Percentiles rank a stretch among this genome's conserved stretches.
Conservation (phyloP, 2,888 invertebrate species). For the Yponomeuta plumbellus region DNA sequence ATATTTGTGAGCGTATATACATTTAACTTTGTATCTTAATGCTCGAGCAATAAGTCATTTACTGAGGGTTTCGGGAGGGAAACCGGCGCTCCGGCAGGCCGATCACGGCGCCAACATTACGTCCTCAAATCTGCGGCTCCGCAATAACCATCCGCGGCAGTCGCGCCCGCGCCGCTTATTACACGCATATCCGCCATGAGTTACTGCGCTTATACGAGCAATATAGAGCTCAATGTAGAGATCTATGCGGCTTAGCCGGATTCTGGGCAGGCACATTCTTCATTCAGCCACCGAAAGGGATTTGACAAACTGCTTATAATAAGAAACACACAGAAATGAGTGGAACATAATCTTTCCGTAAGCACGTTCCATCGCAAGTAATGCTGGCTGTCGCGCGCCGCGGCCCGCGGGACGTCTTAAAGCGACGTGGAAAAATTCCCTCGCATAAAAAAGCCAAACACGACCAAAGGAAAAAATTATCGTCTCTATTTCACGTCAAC, state of each 20-base stretch:
- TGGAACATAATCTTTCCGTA: not conserved
- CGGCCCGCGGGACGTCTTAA: slow-evolving; percentile 3
- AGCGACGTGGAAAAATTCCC: slow-evolving; percentile 20
- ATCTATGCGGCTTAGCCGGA: no score
- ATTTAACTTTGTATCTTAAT: not conserved
- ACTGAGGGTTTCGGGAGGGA: not conserved
- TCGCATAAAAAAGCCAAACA: slow-evolving; percentile 17
- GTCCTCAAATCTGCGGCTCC: not conserved
- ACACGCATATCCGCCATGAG: not conserved
- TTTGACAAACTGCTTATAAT: not conserved
- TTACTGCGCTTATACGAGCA: no score
- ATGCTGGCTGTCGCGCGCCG: not conserved
- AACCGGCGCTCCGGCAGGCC: not conserved
- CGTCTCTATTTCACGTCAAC: slow-evolving; percentile 13
- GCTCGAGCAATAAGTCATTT: not conserved
- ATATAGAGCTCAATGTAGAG: no score
- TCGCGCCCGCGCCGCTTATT: not conserved
- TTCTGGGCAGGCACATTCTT: not conserved
- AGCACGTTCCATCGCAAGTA: not conserved
- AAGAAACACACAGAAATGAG: not conserved
- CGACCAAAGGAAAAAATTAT: slow-evolving; percentile 13
- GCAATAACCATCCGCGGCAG: not conserved
- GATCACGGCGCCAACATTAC: not conserved
- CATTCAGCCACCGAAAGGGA: not conserved
- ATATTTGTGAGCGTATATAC: no score